These are phyloP conservation scores for Circaetus gallicus DNA, from an alignment of 2,113 vertebrate species.

Conservation along the genomic window DNA sequence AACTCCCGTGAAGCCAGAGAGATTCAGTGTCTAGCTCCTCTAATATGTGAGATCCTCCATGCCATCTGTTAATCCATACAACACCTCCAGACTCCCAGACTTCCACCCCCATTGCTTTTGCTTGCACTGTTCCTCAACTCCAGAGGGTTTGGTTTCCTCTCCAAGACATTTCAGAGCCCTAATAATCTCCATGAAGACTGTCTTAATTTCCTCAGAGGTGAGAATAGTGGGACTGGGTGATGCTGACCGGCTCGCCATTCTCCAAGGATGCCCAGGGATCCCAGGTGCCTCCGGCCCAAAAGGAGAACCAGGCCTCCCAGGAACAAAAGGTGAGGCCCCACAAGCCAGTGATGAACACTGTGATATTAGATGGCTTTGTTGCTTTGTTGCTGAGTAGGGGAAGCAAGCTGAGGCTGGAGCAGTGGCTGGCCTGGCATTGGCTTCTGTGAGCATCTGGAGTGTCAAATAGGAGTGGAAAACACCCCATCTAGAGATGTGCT, in stretches of 20 bases:
- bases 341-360: not conserved
- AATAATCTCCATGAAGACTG: not conserved
- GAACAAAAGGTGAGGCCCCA: not conserved
- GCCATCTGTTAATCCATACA: not conserved
- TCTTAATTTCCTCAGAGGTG: conserved; percentile 4
- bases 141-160: not conserved
- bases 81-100: not conserved
- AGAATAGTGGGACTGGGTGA: conserved; percentile 16
- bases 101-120: not conserved
- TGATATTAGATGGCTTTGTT: not conserved
- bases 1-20: not conserved
- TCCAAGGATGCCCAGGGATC: conserved; percentile 42
- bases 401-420: not conserved
- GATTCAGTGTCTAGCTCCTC: not conserved
- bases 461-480: not conserved
- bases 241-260: not conserved
- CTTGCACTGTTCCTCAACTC: not conserved
- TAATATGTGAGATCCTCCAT: not conserved
- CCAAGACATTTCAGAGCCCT: not conserved
- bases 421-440: not conserved
- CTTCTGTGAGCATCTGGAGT: not conserved
- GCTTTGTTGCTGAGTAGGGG: not conserved
- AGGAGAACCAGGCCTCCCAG: conserved; percentile 25
- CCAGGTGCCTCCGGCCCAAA: conserved; percentile 2
- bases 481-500: not conserved